Evolutionary conservation across 2,113 vertebrate species (phyloP).

Genomic region (Edolisoma coerulescens): DNA sequence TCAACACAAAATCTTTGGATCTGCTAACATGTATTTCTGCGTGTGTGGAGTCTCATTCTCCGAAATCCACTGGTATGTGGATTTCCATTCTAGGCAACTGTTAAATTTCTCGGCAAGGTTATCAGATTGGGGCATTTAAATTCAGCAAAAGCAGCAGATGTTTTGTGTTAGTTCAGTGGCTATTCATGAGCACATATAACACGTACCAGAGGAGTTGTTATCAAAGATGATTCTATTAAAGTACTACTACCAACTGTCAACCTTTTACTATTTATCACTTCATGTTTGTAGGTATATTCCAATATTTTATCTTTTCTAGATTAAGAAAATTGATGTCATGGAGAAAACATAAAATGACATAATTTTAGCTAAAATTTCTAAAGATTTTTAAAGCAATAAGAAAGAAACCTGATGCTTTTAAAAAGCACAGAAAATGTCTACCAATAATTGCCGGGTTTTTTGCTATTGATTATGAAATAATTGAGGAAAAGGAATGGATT

Average conservation of each 20-base stretch:
- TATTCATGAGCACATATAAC: constrained; percentile 24
- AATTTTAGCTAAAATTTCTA: neutral
- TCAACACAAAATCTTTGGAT: neutral
- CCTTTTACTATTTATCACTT: constrained; percentile 34
- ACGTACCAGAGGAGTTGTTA: constrained; percentile 40
- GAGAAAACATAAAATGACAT: neutral
- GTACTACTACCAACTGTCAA: constrained; percentile 27
- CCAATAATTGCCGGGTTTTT: neutral
- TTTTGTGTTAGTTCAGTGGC: constrained; percentile 12
- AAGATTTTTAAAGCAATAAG: neutral
- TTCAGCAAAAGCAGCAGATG: constrained; percentile 24
- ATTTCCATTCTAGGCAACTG: neutral
- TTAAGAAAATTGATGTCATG: neutral
- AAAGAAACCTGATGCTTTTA: neutral
- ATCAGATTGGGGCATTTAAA: neutral
- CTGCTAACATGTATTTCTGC: neutral
- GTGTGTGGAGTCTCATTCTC: neutral
- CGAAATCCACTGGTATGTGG: neutral
- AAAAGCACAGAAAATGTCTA: neutral
- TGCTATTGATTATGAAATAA: neutral
- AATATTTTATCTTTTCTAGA: constrained; percentile 7
- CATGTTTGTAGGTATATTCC: neutral
- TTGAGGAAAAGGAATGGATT: neutral
- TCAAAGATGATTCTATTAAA: constrained; percentile 37
- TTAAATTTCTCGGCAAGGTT: neutral